Evolutionary conservation across 2,797 vertebrate species (phyloP).

Genomic region (Betta splendens): DNA sequence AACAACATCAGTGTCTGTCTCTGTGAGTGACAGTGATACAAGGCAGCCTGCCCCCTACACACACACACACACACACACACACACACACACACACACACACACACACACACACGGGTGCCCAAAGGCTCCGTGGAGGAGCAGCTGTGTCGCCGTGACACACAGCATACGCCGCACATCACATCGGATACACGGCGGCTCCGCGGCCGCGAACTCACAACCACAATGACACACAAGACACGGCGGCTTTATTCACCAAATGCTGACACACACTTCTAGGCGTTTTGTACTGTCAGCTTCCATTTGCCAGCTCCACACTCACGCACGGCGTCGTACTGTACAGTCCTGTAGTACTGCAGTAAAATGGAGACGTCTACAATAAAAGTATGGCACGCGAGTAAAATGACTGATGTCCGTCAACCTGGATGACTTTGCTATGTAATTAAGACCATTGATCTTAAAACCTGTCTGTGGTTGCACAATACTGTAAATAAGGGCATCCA

Average conservation of each 20-base stretch:
- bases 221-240: conserved; percentile 50
- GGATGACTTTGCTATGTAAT: too few species aligned
- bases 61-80: conserved; percentile 25
- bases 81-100: conserved; percentile 45
- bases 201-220: conserved; percentile 43
- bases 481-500: too few species aligned
- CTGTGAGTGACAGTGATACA: conserved; percentile 79
- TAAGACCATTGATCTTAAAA: too few species aligned
- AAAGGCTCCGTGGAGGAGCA: conserved; percentile 52
- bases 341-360: conserved; percentile 30
- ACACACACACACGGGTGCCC: conserved; percentile 62
- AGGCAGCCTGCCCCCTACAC: conserved; percentile 58
- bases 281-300: conserved; percentile 63
- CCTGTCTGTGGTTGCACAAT: too few species aligned
- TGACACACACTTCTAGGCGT: conserved; percentile 64
- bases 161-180: conserved; percentile 76
- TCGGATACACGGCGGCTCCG: conserved; percentile 60
- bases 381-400: too few species aligned
- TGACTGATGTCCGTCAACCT: too few species aligned
- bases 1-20: conserved; percentile 77
- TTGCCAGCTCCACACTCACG: conserved; percentile 43
- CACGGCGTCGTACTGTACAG: conserved; percentile 26
- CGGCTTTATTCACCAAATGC: conserved; percentile 51
- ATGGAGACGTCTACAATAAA: conserved; percentile 9
- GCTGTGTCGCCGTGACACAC: conserved; percentile 73